These are phyloP conservation scores for Aelia acuminata DNA, from an alignment of 2,888 invertebrate genomes.

Conservation along the genomic window DNA sequence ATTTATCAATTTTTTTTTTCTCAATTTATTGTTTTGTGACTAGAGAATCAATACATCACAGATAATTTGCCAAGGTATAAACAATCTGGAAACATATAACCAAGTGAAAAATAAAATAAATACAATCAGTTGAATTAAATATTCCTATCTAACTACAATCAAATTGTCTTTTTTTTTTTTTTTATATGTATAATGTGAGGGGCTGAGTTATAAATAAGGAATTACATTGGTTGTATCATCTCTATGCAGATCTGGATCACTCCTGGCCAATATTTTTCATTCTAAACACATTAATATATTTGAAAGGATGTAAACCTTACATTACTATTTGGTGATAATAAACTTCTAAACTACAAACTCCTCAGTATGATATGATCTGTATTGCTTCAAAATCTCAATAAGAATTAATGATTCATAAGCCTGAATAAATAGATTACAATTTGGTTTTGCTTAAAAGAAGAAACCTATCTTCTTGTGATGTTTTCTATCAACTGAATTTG, in stretches of 20 bases:
- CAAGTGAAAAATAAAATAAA: not conserved
- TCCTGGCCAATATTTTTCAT: not conserved
- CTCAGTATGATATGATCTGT: constrained; percentile 52
- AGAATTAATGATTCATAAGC: not conserved
- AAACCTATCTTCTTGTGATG: not conserved
- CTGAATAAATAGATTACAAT: not conserved
- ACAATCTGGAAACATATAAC: constrained; percentile 2
- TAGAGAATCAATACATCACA: constrained; percentile 57
- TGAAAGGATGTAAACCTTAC: not conserved
- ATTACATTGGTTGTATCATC: not conserved
- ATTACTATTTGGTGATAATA: not conserved
- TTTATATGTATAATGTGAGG: too few species aligned
- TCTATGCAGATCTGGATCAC: not conserved
- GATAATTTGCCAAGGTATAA: constrained; percentile 56
- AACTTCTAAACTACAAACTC: constrained; percentile 37
- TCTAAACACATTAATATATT: not conserved
- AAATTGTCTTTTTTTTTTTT: constrained; percentile 3
- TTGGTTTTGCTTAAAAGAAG: not conserved
- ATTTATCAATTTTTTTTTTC: not conserved
- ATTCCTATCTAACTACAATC: not conserved
- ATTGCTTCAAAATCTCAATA: constrained; percentile 51
- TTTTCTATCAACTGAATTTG: not conserved
- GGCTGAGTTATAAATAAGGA: not conserved
- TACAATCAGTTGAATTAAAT: not conserved
- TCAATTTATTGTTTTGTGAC: constrained; percentile 54